These are phyloP conservation scores for Syngnathoides biaculeatus DNA, from an alignment of 2,113 vertebrate genomes.

Conservation along the genomic window DNA sequence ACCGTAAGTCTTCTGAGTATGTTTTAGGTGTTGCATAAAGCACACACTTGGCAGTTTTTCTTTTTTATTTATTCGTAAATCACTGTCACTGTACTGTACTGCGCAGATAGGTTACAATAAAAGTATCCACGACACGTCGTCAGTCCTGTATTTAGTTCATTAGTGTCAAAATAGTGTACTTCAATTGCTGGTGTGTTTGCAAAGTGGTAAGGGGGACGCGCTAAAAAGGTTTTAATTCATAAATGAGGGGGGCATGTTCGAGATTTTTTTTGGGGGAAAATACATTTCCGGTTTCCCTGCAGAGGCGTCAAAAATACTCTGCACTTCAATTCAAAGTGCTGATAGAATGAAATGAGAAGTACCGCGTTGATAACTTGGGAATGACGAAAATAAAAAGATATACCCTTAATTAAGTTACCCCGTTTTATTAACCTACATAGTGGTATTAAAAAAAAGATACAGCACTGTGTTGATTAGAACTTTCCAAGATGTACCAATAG, in stretches of 20 bases:
- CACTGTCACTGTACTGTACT: background rate
- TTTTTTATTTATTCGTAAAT: background rate
- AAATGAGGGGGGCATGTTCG: background rate
- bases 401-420: too few species aligned
- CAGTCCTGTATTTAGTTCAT: background rate
- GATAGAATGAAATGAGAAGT: too few species aligned
- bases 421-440: too few species aligned
- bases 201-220: background rate
- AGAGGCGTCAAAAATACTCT: too few species aligned
- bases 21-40: background rate
- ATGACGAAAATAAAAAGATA: too few species aligned
- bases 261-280: background rate
- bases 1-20: conserved; percentile 28
- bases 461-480: too few species aligned
- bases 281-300: too few species aligned
- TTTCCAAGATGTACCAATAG: too few species aligned
- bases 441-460: too few species aligned
- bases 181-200: background rate
- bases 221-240: background rate
- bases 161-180: background rate
- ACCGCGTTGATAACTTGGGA: too few species aligned
- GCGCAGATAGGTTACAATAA: background rate
- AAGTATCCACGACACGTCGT: background rate
- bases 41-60: background rate
- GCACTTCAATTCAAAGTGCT: too few species aligned